These are phyloP conservation scores for Esox niger DNA, from an alignment of 2,113 vertebrate species.

Conservation along the genomic window DNA sequence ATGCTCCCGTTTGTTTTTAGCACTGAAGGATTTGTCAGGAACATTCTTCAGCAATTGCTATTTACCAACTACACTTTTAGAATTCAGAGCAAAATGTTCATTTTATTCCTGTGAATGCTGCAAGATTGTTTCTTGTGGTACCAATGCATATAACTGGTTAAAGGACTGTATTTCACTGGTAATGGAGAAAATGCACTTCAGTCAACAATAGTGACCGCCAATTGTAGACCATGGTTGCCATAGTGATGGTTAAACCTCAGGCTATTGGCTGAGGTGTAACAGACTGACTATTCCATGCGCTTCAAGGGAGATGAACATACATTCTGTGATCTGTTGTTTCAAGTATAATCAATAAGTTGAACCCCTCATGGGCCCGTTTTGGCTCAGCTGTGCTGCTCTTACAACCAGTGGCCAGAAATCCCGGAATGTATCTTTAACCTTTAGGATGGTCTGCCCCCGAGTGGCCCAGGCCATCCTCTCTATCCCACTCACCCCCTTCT, in stretches of 20 bases:
- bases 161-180: too few species aligned
- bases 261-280: background rate
- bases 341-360: too few species aligned
- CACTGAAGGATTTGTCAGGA: background rate
- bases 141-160: background rate
- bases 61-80: background rate
- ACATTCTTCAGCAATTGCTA: background rate
- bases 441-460: slow-evolving; percentile 76
- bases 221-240: background rate
- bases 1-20: background rate
- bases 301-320: too few species aligned
- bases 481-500: background rate
- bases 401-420: too few species aligned
- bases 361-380: too few species aligned
- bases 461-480: slow-evolving; percentile 58
- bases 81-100: background rate
- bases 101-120: background rate
- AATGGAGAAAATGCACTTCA: background rate
- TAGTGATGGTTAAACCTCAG: too few species aligned
- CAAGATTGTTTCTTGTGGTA: slow-evolving; percentile 1
- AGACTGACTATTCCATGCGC: too few species aligned
- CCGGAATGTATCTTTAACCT: too few species aligned
- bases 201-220: background rate
- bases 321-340: too few species aligned
- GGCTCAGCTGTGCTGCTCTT: too few species aligned